A percentile compares a stretch with the other conserved stretches of the same genome.
Evolutionary conservation across 2,113 vertebrate genomes (phyloP).

Genomic region (Poeciliopsis turrubarensis): DNA sequence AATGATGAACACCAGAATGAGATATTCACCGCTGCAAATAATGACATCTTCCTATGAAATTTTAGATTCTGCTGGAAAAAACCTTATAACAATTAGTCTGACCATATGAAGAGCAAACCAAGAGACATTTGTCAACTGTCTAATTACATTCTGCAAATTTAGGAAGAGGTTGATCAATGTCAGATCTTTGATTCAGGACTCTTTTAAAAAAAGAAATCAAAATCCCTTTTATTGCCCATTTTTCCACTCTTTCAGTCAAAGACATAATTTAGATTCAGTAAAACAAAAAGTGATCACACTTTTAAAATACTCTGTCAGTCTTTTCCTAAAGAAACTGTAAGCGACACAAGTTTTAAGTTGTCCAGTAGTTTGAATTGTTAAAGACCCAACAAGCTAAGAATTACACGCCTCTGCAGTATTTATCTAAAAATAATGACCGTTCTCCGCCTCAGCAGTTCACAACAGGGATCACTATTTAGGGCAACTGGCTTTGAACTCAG

Average conservation of each 20-base stretch:
- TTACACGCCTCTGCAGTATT: constrained; percentile 3
- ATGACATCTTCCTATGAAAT: constrained; percentile 23
- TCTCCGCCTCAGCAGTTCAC: constrained; percentile 14
- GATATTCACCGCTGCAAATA: constrained; percentile 18
- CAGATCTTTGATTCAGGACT: background rate
- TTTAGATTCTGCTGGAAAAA: constrained; percentile 7
- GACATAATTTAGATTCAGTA: too few species aligned
- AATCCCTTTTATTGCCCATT: too few species aligned
- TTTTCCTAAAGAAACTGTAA: background rate
- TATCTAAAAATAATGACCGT: constrained; percentile 18
- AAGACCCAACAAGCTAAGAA: constrained; percentile 7
- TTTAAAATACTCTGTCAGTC: background rate
- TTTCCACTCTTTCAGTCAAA: too few species aligned
- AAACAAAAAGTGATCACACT: background rate
- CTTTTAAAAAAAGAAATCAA: too few species aligned
- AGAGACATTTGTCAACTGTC: background rate
- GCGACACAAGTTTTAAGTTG: background rate
- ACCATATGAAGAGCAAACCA: background rate
- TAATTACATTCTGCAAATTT: background rate
- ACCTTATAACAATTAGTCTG: constrained; percentile 5
- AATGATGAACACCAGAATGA: constrained; percentile 47
- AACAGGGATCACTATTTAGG: constrained; percentile 14
- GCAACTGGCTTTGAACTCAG: background rate
- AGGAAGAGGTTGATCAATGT: background rate
- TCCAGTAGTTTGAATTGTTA: background rate